Percentiles rank a stretch among this genome's conserved stretches.
phyloP scores from a whole-genome alignment of 1,140 invertebrate genomes.

The Scaptomyza graminum region DNA sequence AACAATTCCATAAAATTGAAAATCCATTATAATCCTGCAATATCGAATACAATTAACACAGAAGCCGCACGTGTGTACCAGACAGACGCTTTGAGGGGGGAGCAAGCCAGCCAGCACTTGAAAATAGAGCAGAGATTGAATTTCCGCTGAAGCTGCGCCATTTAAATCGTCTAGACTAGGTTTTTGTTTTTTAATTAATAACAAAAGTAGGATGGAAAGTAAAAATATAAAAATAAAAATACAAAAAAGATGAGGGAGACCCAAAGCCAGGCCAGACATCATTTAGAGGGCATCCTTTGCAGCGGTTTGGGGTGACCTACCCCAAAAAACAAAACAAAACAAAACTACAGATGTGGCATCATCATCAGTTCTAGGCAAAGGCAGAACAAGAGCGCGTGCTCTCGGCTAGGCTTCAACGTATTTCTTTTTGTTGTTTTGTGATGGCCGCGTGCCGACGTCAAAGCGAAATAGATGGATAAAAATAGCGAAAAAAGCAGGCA shows the following conservation, averaged over 20 bases:
- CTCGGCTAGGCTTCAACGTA: conserved; percentile 62
- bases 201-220: conserved; percentile 29
- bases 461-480: conserved; percentile 63
- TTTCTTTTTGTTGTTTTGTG: conserved; percentile 34
- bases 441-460: conserved; percentile 50
- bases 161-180: conserved; percentile 74
- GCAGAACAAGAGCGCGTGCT: conserved; percentile 57
- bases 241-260: conserved; percentile 12
- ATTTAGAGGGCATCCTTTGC: conserved; percentile 40
- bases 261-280: conserved; percentile 57
- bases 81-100: conserved; percentile 32
- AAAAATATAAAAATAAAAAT: conserved; percentile 15
- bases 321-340: conserved; percentile 32
- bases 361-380: conserved; percentile 13
- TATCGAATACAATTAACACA: conserved; percentile 26
- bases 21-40: conserved; percentile 34
- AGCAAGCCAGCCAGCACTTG: conserved; percentile 31
- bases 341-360: conserved; percentile 54
- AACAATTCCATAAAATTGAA: conserved; percentile 6
- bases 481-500: conserved; percentile 58
- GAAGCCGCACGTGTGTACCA: conserved; percentile 49
- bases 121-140: conserved; percentile 79
- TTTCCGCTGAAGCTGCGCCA: conserved; percentile 66
- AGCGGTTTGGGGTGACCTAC: conserved; percentile 21
- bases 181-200: conserved; percentile 74